Percentiles rank a stretch among this genome's conserved stretches.
Conservation (phyloP, 1,140 invertebrate species). For the Gryon sp. region DNA sequence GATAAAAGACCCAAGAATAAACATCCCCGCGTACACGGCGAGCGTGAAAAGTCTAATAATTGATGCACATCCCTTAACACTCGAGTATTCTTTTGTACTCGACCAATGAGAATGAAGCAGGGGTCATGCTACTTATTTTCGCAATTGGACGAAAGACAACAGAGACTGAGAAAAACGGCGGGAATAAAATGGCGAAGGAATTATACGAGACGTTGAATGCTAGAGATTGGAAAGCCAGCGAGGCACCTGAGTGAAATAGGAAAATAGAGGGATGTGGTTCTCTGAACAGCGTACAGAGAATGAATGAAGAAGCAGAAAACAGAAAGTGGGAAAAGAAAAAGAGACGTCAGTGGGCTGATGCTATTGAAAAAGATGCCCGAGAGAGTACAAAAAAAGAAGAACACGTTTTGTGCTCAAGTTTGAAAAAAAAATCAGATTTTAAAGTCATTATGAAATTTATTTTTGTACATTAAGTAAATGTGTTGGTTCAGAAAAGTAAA, state of each 20-base stretch:
- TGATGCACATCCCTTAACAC: slow-evolving; percentile 44
- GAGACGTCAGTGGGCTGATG: slow-evolving; percentile 24
- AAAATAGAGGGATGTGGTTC: slow-evolving; percentile 43
- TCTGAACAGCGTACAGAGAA: slow-evolving; percentile 15
- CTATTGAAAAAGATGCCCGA: slow-evolving; percentile 39
- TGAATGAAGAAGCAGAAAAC: slow-evolving; percentile 24
- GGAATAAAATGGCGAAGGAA: slow-evolving; percentile 34
- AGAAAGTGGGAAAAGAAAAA: slow-evolving; percentile 11
- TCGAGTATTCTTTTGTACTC: slow-evolving; percentile 24
- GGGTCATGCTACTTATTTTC: slow-evolving; percentile 43
- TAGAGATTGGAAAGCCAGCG: slow-evolving; percentile 51
- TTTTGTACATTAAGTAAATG: too few species aligned
- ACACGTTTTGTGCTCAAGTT: slow-evolving; percentile 16
- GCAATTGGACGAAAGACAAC: slow-evolving; percentile 26
- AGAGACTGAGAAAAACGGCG: slow-evolving; percentile 6
- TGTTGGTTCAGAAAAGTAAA: too few species aligned
- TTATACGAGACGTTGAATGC: slow-evolving; percentile 44
- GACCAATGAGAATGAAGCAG: slow-evolving; percentile 3
- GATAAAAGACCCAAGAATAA: slow-evolving; percentile 51
- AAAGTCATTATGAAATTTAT: not conserved
- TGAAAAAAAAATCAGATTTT: slow-evolving; percentile 6
- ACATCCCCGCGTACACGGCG: slow-evolving; percentile 6
- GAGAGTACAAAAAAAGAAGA: slow-evolving; percentile 20
- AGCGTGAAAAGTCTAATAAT: slow-evolving; percentile 50
- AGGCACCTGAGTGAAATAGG: slow-evolving; percentile 55